Evolutionary conservation across 1,140 invertebrate species (phyloP).

Genomic region (Zelostemma sp.): DNA sequence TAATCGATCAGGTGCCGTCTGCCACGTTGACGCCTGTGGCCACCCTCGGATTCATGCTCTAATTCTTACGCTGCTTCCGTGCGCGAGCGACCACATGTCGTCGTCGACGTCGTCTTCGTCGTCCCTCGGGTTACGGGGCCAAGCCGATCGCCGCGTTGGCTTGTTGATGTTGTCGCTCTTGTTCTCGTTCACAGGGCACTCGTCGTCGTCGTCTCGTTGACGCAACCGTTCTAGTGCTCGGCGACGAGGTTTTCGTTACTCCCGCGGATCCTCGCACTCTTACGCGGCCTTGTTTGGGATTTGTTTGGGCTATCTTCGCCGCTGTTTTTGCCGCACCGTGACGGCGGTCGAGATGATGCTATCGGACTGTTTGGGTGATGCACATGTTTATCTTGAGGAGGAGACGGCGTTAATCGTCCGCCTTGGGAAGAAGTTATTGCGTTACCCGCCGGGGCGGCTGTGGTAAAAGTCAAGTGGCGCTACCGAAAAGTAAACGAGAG

Average conservation of each 20-base stretch:
- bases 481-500: neutral
- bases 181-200: no score
- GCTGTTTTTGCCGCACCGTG: no score
- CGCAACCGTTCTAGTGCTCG: no score
- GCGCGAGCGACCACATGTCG: conserved; percentile 7
- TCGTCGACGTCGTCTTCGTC: no score
- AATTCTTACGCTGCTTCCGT: neutral
- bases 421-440: neutral
- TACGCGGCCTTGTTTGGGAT: no score
- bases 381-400: neutral
- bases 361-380: conserved; percentile 1
- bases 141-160: neutral
- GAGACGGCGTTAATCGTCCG: neutral
- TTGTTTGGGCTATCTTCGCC: no score
- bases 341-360: no score
- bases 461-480: neutral
- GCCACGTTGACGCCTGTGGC: neutral
- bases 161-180: neutral
- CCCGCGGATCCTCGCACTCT: no score
- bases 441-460: neutral
- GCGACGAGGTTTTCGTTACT: no score
- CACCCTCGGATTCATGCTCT: conserved; percentile 1
- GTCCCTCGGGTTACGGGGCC: conserved; percentile 4
- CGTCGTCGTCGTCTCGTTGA: no score
- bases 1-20: conserved; percentile 17